Conservation (phyloP, 2,797 vertebrate genomes). For the Eospalax fontanierii region DNA sequence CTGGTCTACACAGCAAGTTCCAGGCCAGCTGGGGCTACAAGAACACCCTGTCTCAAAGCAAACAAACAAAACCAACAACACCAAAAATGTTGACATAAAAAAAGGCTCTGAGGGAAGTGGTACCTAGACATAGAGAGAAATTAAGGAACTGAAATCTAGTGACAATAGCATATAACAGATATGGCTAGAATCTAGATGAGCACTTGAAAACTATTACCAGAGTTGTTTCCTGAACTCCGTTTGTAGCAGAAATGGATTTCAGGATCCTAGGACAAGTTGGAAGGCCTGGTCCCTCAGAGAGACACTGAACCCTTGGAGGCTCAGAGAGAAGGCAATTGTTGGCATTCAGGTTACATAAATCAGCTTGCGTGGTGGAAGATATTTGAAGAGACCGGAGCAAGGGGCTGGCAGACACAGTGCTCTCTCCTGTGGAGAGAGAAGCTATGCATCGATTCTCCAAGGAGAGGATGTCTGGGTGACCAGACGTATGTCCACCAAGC, state of each 20-base stretch:
- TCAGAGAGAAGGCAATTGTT: slow-evolving; percentile 18
- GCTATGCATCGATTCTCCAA: slow-evolving; percentile 67
- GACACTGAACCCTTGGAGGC: neutral
- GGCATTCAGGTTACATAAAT: neutral
- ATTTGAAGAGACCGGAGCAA: slow-evolving; percentile 35
- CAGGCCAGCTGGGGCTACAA: too few species aligned
- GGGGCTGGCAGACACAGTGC: neutral
- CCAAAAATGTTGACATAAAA: neutral
- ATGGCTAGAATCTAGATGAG: neutral
- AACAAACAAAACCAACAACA: too few species aligned
- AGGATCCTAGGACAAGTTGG: neutral
- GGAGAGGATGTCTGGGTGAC: slow-evolving; percentile 46
- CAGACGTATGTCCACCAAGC: neutral
- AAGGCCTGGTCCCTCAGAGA: slow-evolving; percentile 14
- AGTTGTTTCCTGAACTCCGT: slow-evolving; percentile 38
- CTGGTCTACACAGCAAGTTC: too few species aligned
- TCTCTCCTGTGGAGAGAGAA: slow-evolving; percentile 44
- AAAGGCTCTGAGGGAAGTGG: neutral
- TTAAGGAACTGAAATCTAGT: neutral
- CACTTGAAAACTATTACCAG: slow-evolving; percentile 65
- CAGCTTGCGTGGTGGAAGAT: neutral
- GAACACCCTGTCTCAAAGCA: too few species aligned
- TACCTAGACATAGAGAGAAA: neutral
- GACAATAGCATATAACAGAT: neutral
- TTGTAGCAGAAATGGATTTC: neutral